Percentiles rank a stretch among this genome's conserved stretches.
Evolutionary conservation across 2,113 vertebrate species (phyloP).

Genomic region (Oenanthe melanoleuca): DNA sequence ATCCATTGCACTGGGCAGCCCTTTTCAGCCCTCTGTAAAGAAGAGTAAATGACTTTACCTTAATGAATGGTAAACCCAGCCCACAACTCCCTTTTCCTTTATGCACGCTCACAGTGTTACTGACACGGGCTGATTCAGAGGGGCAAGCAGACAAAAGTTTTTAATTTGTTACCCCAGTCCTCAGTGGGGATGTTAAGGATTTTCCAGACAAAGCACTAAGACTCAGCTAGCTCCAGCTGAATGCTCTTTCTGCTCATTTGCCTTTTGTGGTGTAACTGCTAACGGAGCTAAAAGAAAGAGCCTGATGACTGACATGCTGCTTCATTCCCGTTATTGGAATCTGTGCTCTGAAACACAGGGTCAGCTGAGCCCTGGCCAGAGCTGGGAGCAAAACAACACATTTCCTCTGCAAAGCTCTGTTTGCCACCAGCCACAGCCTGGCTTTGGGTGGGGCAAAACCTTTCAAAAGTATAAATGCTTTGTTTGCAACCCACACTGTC

Average conservation of each 20-base stretch:
- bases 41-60: background rate
- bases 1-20: background rate
- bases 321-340: background rate
- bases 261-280: slow-evolving; percentile 26
- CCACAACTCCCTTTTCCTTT: background rate
- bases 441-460: background rate
- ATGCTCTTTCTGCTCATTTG: slow-evolving; percentile 9
- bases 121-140: background rate
- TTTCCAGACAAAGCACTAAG: slow-evolving; percentile 16
- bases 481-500: background rate
- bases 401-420: background rate
- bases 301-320: rapidly evolving
- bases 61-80: background rate
- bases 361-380: slow-evolving; percentile 17
- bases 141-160: slow-evolving; percentile 10
- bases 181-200: slow-evolving; percentile 22
- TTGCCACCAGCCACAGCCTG: background rate
- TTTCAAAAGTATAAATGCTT: background rate
- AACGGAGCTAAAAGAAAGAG: background rate
- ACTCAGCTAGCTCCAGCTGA: background rate
- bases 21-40: background rate
- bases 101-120: background rate
- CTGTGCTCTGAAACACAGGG: background rate
- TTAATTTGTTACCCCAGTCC: background rate
- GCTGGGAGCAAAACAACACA: background rate